Evolutionary conservation across 2,888 invertebrate species (phyloP).

Genomic region (Philereme vetulata): DNA sequence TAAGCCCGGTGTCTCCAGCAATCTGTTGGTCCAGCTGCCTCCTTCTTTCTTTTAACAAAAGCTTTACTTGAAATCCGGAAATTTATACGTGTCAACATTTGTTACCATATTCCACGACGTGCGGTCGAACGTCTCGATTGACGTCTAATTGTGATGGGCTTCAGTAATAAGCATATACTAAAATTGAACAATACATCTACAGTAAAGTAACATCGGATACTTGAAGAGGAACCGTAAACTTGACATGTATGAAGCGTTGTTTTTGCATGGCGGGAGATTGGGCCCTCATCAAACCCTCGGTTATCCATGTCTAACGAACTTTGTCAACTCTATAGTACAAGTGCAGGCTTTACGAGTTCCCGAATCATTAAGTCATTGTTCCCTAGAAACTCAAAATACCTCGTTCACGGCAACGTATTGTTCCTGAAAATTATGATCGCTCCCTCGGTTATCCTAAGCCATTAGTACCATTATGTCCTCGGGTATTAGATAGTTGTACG

Average conservation of each 20-base stretch:
- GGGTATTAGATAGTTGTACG: slow-evolving; percentile 59
- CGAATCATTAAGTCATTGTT: slow-evolving; percentile 78
- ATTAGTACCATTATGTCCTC: slow-evolving; percentile 72
- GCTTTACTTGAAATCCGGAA: slow-evolving; percentile 70
- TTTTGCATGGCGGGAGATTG: slow-evolving; percentile 39
- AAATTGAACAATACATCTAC: slow-evolving; percentile 1
- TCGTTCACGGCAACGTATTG: slow-evolving; percentile 68
- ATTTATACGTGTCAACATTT: slow-evolving; percentile 69
- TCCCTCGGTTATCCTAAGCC: slow-evolving; percentile 67
- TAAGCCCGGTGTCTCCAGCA: slow-evolving; percentile 55
- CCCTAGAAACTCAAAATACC: slow-evolving; percentile 62
- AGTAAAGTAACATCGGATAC: slow-evolving; percentile 14
- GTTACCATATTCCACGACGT: slow-evolving; percentile 51
- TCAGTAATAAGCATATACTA: not conserved
- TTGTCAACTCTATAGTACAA: slow-evolving; percentile 63
- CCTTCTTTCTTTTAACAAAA: slow-evolving; percentile 74
- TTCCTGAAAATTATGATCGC: slow-evolving; percentile 74
- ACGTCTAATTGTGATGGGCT: not conserved
- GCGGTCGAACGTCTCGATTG: slow-evolving; percentile 28
- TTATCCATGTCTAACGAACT: slow-evolving; percentile 54
- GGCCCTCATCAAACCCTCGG: slow-evolving; percentile 59
- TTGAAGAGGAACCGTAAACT: slow-evolving; percentile 20
- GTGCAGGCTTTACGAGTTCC: slow-evolving; percentile 65
- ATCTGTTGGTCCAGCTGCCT: slow-evolving; percentile 79
- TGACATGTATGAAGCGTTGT: slow-evolving; percentile 36